Conservation (phyloP, 2,113 vertebrate species). For the Elaphurus davidianus region DNA sequence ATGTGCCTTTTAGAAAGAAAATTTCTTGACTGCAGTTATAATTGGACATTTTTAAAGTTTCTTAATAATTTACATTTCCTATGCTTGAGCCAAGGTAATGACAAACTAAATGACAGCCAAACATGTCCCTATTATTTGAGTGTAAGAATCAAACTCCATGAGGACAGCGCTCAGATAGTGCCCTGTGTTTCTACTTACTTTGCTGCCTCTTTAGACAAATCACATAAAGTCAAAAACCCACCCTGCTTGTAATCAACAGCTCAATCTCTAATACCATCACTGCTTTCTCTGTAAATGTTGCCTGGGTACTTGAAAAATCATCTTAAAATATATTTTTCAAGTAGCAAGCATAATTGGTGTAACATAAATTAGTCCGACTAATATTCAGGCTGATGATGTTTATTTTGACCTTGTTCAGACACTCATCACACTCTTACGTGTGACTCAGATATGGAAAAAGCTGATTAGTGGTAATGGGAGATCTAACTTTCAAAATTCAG, state of each 20-base stretch:
- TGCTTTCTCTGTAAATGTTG: slow-evolving; percentile 54
- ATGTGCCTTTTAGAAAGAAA: not conserved
- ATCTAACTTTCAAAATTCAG: not conserved
- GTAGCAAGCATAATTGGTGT: slow-evolving; percentile 47
- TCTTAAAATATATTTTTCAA: slow-evolving; percentile 68
- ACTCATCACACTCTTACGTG: not conserved
- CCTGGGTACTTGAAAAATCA: slow-evolving; percentile 67
- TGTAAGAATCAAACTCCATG: slow-evolving; percentile 41
- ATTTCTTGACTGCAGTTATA: slow-evolving; percentile 58
- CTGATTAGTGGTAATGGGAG: not conserved
- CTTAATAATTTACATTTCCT: slow-evolving; percentile 68
- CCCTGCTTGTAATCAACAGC: slow-evolving; percentile 56
- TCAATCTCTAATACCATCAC: slow-evolving; percentile 37
- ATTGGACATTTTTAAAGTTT: slow-evolving; percentile 69
- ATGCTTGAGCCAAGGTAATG: not conserved
- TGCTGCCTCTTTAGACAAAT: slow-evolving; percentile 60
- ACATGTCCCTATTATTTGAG: slow-evolving; percentile 15
- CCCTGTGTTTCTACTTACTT: slow-evolving; percentile 29
- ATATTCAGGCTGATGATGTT: slow-evolving; percentile 53
- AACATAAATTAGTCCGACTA: slow-evolving; percentile 65
- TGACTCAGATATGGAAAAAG: not conserved
- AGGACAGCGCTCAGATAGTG: not conserved
- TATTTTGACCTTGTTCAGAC: slow-evolving; percentile 52
- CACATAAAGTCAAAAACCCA: not conserved
- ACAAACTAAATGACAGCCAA: not conserved